Percentiles rank a stretch among this genome's conserved stretches.
Evolutionary conservation across 2,113 vertebrate genomes (phyloP).

Genomic region (Phaetusa simplex): DNA sequence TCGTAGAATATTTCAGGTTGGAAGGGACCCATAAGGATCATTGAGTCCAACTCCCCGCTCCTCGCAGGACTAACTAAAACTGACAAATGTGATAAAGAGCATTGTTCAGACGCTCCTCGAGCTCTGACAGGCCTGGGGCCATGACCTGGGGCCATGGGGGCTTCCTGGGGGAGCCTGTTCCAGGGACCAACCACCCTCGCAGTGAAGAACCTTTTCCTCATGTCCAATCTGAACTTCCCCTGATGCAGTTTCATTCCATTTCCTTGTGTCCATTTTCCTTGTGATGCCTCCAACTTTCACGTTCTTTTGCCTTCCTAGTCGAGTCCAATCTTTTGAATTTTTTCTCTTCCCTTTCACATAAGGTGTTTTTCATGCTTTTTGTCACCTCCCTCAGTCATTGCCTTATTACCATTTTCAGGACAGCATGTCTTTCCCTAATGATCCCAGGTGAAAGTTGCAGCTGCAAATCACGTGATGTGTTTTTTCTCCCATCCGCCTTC

Average conservation of each 20-base stretch:
- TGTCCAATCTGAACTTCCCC: accelerated
- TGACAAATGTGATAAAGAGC: accelerated
- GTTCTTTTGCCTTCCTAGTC: not conserved
- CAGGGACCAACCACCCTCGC: not conserved
- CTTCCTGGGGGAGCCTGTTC: not conserved
- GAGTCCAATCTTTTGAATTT: not conserved
- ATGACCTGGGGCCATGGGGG: accelerated
- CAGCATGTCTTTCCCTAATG: not conserved
- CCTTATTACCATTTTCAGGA: not conserved
- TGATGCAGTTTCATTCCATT: accelerated
- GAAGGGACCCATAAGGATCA: not conserved
- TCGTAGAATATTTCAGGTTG: accelerated
- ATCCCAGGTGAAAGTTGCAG: not conserved
- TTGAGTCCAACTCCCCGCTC: not conserved
- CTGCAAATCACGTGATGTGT: not conserved
- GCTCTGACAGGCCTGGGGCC: not conserved
- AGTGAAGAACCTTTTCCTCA: not conserved
- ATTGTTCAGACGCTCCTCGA: accelerated
- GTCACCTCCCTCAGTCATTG: not conserved
- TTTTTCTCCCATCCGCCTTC: not conserved
- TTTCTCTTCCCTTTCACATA: not conserved
- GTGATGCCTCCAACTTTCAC: not conserved
- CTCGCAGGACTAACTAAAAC: accelerated
- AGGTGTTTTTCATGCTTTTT: not conserved
- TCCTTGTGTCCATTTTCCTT: not conserved